Evolutionary conservation across 1,140 invertebrate genomes (phyloP), one percentile per base, ranked within the genome.

Genomic region (Chymomyza costata): DNA sequence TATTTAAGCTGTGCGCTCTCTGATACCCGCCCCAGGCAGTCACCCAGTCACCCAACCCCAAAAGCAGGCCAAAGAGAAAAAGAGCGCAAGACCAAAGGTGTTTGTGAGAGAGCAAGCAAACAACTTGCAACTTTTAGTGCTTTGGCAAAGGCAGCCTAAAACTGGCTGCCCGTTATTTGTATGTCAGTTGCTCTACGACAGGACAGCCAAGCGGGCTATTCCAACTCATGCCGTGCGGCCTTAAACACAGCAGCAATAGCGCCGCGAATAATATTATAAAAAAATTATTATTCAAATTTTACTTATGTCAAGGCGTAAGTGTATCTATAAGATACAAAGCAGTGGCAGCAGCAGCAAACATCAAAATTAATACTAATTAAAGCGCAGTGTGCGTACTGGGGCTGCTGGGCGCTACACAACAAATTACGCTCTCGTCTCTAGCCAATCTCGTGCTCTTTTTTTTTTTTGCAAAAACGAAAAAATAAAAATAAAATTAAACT

Each of bases 121-220:
- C 39, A 56, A 44, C 48, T 37, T 48, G 40, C 34, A 58, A 70
- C 18, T n/a, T n/a, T n/a, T n/a, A n/a, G n/a, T n/a, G n/a, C n/a
- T n/a, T n/a, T 25, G 21, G 8, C 21, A 8, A 25, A 5, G 21
- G 8, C 3, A 8, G 21, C 21, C 21, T 8, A 25, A 25, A 25
- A 25, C 21, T 5, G 3, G 3, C 8, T 25, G 8, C 18, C 50
- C 15, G 35, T 45, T n/a, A n/a, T n/a, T n/a, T n/a, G n/a, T n/a
- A n/a, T 39, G 58, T 78, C 73, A 78, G 71, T 78, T 71, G 66
- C 66, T 63, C 66, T 54, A 63, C 73, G 66, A 67, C 62, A 78
- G 71, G 73, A 78, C 62, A 65, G 54, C 54, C 54, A 57, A 65
- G 60, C 66, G n/a, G n/a, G n/a, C n/a, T n/a, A n/a, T n/a, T n/a